phyloP scores from a whole-genome alignment of 2,113 vertebrate species.

The Pristiophorus japonicus region DNA sequence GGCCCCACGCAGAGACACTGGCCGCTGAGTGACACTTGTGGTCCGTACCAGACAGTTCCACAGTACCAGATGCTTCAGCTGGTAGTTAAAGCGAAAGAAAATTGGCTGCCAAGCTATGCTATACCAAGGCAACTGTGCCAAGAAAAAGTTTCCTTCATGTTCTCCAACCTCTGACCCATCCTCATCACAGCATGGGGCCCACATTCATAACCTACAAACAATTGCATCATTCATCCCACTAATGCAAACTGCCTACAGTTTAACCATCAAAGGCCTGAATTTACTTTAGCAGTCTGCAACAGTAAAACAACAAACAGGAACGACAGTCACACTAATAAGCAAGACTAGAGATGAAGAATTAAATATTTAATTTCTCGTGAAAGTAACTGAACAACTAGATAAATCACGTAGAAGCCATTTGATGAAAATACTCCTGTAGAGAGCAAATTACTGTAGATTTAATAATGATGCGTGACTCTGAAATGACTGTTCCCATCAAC shows the following conservation, averaged over 20 bases:
- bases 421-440: background rate
- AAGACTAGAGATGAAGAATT: background rate
- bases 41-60: constrained; percentile 70
- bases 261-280: constrained; percentile 22
- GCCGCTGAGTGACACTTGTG: constrained; percentile 76
- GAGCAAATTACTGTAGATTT: background rate
- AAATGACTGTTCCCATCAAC: background rate
- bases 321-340: background rate
- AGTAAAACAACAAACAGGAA: background rate
- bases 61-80: constrained; percentile 85
- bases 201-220: constrained; percentile 84
- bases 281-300: background rate
- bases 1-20: constrained; percentile 68
- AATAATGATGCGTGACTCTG: too few relatives aligned
- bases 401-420: background rate
- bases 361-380: background rate
- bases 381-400: background rate
- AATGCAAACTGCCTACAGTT: constrained; percentile 30
- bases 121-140: constrained; percentile 72
- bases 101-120: constrained; percentile 74
- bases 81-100: constrained; percentile 70
- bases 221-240: constrained; percentile 82
- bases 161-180: constrained; percentile 66
- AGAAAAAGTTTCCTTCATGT: constrained; percentile 70
- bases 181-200: constrained; percentile 70